Evolutionary conservation across 2,797 vertebrate species (phyloP), one percentile per base, ranked within the genome.

Genomic region (Sebastes trivittatus): DNA sequence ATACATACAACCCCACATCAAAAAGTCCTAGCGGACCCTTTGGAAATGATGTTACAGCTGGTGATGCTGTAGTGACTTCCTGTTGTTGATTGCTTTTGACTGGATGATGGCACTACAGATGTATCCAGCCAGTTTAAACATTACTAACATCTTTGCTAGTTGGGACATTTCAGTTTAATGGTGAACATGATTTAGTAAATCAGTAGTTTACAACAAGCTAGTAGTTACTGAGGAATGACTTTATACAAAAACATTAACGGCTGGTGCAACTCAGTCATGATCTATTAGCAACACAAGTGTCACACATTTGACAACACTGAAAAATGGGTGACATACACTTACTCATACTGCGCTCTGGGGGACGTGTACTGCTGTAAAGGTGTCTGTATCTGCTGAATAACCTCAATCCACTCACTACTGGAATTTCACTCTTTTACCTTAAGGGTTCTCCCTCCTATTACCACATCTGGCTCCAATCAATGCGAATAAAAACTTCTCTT

Each of bases 381-480:
- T 83, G 80, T 64, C 11, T 80, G 78, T 70, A 73, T 85, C 55
- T 65, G 34, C 62, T 74, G 20, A 75, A 83, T 59, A 59, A 78
- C 75, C 78, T 72, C 86, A 87, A 94, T 87, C 70, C 67, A 59
- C 77, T 80, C 76, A 66, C 66, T 92, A 66, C 66, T 92, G 88
- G 87, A 93, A 94, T 88, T 83, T 90, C 84, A 87, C 88, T 82
- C 49, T 85, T 72, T 82, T 89, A 92, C 90, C 90, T 91, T 81
- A 91, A 90, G 80, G 82, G 83, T 81, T 84, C 87, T 83, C 81
- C 83, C 78, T 86, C 77, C 78, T 78, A 72, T 84, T 61, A 74
- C 94, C 94, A 96, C 96, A 97, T 97, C 96, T 98, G 97, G 94
- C 95, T 96, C 89, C 89, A 94, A 97, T 97, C 96, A 97, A 87